A percentile compares a stretch with the other conserved stretches of the same genome.
These are phyloP conservation scores for Uria lomvia DNA, from an alignment of 2,113 vertebrate genomes.

Conservation along the genomic window DNA sequence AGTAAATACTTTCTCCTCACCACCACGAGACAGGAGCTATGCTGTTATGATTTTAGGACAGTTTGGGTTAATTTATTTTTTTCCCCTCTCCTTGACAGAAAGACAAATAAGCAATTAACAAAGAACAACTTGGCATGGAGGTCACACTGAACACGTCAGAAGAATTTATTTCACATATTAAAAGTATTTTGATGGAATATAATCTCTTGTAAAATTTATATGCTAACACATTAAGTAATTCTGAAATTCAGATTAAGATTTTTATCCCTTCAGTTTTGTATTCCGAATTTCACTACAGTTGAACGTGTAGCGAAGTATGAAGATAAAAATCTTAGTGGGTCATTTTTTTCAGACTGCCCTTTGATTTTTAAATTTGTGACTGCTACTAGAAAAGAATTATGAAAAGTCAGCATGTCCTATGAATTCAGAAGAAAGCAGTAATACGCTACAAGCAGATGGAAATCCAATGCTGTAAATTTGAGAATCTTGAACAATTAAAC, in stretches of 20 bases:
- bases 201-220: not conserved
- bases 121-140: not conserved
- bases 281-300: not conserved
- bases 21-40: not conserved
- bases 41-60: not conserved
- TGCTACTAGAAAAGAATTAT: not conserved
- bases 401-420: not conserved
- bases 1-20: not conserved
- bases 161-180: not conserved
- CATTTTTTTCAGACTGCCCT: not conserved
- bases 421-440: not conserved
- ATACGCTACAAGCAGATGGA: not conserved
- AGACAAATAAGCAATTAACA: not conserved
- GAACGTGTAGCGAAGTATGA: not conserved
- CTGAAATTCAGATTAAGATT: not conserved
- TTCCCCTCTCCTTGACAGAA: not conserved
- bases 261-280: not conserved
- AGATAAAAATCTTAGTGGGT: not conserved
- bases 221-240: not conserved
- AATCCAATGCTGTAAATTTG: not conserved
- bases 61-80: not conserved
- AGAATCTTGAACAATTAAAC: not conserved
- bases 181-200: not conserved
- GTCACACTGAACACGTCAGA: not conserved
- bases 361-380: not conserved